Percentiles rank a stretch among this genome's conserved stretches.
Conservation (phyloP, 2,888 invertebrate genomes). For the Argyra leucocephala region DNA sequence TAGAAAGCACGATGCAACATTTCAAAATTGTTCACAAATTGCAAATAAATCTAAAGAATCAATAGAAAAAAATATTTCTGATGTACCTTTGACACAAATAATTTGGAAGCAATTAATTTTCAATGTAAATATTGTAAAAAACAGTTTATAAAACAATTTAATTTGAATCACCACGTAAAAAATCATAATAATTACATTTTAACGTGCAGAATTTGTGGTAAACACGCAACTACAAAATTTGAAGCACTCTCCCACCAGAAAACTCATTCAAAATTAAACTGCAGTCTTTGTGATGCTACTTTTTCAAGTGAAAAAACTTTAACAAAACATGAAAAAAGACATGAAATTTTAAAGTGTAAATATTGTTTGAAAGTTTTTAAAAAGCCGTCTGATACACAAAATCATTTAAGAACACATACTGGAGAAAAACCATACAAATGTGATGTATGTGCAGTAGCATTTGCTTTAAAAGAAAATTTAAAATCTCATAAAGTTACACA, state of each 20-base stretch:
- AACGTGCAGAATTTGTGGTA: background rate
- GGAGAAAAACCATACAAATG: conserved; percentile 51
- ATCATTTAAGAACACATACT: conserved; percentile 50
- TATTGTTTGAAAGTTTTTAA: conserved; percentile 50
- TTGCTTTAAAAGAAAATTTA: conserved; percentile 52
- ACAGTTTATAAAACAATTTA: background rate
- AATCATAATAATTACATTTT: background rate
- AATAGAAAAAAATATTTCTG: no score
- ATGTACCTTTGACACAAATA: background rate
- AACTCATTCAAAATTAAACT: background rate
- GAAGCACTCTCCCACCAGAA: background rate
- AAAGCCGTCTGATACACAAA: conserved; percentile 50
- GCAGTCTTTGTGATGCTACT: background rate
- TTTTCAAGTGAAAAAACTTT: background rate
- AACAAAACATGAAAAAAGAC: background rate
- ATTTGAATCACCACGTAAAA: background rate
- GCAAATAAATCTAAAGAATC: no score
- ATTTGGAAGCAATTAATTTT: background rate
- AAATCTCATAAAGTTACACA: conserved; percentile 50
- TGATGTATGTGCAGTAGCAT: conserved; percentile 48
- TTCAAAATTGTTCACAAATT: no score
- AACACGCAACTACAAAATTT: background rate
- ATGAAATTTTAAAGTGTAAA: conserved; percentile 46
- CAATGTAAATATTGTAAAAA: background rate
- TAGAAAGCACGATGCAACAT: no score